Conservation (phyloP, 2,888 invertebrate genomes). For the Tetragnatha montana region DNA sequence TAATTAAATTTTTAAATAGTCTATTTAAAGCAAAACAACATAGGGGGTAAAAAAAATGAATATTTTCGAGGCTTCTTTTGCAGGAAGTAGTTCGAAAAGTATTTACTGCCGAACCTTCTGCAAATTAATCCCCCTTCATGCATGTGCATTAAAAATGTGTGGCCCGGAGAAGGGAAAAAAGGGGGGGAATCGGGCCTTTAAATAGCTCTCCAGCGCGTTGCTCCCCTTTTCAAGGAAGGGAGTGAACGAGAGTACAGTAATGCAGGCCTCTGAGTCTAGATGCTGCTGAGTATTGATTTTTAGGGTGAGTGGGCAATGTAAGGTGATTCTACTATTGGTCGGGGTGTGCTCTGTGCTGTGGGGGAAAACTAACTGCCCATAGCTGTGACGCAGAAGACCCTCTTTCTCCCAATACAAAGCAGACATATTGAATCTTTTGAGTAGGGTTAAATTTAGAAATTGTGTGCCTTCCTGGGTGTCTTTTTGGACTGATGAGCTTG, state of each 20-base stretch:
- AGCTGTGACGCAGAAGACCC: conserved; percentile 66
- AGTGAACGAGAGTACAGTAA: conserved; percentile 54
- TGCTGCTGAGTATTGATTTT: conserved; percentile 67
- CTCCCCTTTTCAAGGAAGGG: not conserved
- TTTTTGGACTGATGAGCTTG: conserved; percentile 3
- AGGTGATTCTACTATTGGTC: conserved; percentile 67
- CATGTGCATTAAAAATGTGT: not conserved
- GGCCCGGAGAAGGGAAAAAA: not conserved
- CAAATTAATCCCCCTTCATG: not conserved
- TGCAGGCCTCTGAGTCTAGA: conserved; percentile 53
- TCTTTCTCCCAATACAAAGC: conserved; percentile 56
- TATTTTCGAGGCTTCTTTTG: not conserved
- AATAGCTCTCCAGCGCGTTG: not conserved
- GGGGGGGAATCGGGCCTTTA: not conserved
- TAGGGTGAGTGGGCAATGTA: conserved; percentile 69
- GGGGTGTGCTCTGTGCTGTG: conserved; percentile 39
- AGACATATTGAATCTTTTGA: conserved; percentile 68
- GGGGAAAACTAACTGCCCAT: conserved; percentile 44
- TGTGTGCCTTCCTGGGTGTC: conserved; percentile 47
- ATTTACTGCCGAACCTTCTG: not conserved
- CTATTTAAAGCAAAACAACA: not conserved
- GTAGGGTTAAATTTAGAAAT: conserved; percentile 35
- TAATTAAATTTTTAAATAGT: too few relatives aligned
- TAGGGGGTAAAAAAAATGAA: not conserved
- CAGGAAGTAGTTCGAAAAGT: not conserved